Evolutionary conservation across 2,113 vertebrate species (phyloP), one percentile per base, ranked within the genome.

Genomic region (Muscicapa adusta): DNA sequence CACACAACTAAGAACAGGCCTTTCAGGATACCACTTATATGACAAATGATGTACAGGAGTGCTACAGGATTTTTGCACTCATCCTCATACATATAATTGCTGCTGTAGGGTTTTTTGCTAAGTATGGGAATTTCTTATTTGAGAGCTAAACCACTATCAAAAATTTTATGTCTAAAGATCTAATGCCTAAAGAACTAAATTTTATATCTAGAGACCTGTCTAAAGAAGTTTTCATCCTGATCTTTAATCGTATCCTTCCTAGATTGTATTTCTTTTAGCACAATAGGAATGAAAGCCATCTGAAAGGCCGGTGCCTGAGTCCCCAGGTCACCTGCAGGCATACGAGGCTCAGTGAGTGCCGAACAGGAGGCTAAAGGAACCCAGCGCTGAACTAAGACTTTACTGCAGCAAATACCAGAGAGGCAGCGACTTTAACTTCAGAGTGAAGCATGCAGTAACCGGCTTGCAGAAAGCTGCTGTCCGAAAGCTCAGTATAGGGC

Each of bases 361-460:
- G n/a, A 17, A 38, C 20, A 42, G 1, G 6, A 67, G 31, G 34
- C 12, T 47, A 15, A 42, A 51, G 22, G 24, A 63, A 54, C 22
- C 8, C 45, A 54, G 8, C 1, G 5, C 43, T 20, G 14, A 80
- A 29, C 34, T 28, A 58, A 66, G 56, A 54, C 28, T 40, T 3
- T 0, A 57, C 11, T 31, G 45, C 43, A 48, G 28, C 61, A 75
- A 31, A 48, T 15, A 56, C 36, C 45, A 12, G 18, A 77, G 18
- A 3, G 36, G 48, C 33, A 20, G 22, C 53, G 61, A 68, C 70
- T 80, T 45, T 2, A 29, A 68, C 60, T 78, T 47, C 50, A 29
- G 13, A 0, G 43, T 4, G 20, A 60, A 92, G 57, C 23, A 3
- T 0, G 29, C 5, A 14, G 25, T 1, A 38, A 71, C 36, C 60